Evolutionary conservation across 2,113 vertebrate species (phyloP).

Genomic region (Craseonycteris thonglongyai): DNA sequence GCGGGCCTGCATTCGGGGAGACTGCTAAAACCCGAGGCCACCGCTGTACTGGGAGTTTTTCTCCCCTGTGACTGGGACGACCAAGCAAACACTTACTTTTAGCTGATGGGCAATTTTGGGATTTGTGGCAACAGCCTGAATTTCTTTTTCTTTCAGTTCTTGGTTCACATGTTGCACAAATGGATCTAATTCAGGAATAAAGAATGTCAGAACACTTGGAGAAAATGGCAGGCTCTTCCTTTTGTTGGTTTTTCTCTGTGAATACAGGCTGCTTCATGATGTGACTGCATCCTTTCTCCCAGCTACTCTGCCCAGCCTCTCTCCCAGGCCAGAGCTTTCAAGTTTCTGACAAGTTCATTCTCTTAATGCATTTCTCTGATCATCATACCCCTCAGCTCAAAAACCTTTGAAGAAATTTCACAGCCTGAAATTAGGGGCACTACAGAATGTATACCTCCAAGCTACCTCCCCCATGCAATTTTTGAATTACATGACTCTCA

Average conservation of each 20-base stretch:
- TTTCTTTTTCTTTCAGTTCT: constrained; percentile 88
- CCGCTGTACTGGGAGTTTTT: neutral
- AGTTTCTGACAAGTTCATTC: neutral
- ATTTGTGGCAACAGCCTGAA: constrained; percentile 79
- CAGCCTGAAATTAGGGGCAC: neutral
- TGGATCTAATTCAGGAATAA: constrained; percentile 81
- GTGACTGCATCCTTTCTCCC: neutral
- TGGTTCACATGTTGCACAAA: constrained; percentile 86
- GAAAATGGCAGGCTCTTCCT: neutral
- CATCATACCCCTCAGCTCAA: neutral
- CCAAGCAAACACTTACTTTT: constrained; percentile 79
- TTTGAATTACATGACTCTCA: neutral
- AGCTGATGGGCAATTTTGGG: constrained; percentile 80
- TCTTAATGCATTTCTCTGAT: neutral
- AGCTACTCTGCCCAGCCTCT: neutral
- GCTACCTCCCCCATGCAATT: neutral
- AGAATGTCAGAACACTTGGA: neutral
- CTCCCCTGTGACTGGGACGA: neutral
- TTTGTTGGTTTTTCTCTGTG: neutral
- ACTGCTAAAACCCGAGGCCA: neutral
- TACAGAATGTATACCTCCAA: neutral
- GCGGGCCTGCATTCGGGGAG: neutral
- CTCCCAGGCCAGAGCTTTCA: neutral
- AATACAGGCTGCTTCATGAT: neutral
- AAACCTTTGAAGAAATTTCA: neutral